A percentile compares a stretch with the other conserved stretches of the same genome.
Conservation (phyloP, 2,113 vertebrate species). For the Aptenodytes forsteri region DNA sequence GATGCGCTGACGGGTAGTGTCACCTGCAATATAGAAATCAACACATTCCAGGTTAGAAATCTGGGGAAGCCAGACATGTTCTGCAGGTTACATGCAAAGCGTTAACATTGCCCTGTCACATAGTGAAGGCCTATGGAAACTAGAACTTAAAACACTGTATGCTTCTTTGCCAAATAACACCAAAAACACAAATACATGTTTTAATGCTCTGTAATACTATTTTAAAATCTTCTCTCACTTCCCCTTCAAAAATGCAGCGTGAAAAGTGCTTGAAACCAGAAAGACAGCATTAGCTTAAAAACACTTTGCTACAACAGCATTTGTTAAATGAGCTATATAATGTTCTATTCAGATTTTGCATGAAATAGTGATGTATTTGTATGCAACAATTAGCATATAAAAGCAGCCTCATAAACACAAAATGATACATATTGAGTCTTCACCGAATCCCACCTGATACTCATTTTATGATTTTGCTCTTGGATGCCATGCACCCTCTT, state of each 20-base stretch:
- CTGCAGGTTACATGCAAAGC: constrained; percentile 58
- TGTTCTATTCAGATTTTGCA: neutral
- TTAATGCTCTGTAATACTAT: neutral
- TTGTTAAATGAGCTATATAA: constrained; percentile 27
- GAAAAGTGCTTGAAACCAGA: constrained; percentile 26
- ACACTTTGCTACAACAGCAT: neutral
- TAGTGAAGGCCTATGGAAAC: neutral
- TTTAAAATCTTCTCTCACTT: neutral
- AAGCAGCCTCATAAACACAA: constrained; percentile 73
- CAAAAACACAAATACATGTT: neutral
- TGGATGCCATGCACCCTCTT: constrained; percentile 71
- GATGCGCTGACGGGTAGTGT: constrained; percentile 94
- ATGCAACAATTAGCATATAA: constrained; percentile 60
- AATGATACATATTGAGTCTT: constrained; percentile 68
- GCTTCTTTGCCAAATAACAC: neutral
- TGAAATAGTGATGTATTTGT: neutral
- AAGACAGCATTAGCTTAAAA: constrained; percentile 25
- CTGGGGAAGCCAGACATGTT: neutral
- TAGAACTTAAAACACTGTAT: constrained; percentile 42
- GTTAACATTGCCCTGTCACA: neutral
- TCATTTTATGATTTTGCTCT: constrained; percentile 75
- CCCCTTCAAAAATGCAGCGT: constrained; percentile 7
- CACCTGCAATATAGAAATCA: constrained; percentile 83
- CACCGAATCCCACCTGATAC: constrained; percentile 75
- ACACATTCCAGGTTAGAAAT: constrained; percentile 69